phyloP scores from a whole-genome alignment of 2,797 vertebrate species.

The Acanthiza pusilla region DNA sequence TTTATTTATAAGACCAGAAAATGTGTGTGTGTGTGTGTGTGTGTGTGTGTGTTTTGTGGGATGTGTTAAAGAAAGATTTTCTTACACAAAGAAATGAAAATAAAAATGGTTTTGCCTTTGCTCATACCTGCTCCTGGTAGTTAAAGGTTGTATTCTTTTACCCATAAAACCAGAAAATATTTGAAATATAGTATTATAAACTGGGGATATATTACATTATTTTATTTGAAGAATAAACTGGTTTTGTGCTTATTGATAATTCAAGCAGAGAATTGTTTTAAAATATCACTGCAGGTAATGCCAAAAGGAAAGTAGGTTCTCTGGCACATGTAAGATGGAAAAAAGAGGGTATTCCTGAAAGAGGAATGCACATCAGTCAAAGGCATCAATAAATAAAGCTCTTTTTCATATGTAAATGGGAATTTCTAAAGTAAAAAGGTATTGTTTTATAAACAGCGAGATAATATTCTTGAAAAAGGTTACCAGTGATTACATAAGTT shows the following conservation, averaged over 20 bases:
- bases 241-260: not conserved
- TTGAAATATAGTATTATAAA: not conserved
- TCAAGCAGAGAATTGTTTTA: not conserved
- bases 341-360: conserved; percentile 61
- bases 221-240: not conserved
- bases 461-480: conserved; percentile 84
- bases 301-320: conserved; percentile 45
- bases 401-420: conserved; percentile 82
- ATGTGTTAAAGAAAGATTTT: not conserved
- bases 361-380: conserved; percentile 69
- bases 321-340: conserved; percentile 18
- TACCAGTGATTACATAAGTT: conserved; percentile 79
- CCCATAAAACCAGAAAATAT: not conserved
- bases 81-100: not conserved
- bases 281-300: conserved; percentile 2
- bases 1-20: not conserved
- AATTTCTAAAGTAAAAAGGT: conserved; percentile 74
- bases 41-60: not conserved
- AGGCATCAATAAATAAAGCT: conserved; percentile 74
- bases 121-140: not conserved
- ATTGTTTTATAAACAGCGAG: conserved; percentile 83
- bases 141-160: not conserved
- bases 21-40: not conserved
- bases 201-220: not conserved
- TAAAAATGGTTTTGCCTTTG: not conserved